Conservation (phyloP, 2,113 vertebrate species). For the Takifugu flavidus region DNA sequence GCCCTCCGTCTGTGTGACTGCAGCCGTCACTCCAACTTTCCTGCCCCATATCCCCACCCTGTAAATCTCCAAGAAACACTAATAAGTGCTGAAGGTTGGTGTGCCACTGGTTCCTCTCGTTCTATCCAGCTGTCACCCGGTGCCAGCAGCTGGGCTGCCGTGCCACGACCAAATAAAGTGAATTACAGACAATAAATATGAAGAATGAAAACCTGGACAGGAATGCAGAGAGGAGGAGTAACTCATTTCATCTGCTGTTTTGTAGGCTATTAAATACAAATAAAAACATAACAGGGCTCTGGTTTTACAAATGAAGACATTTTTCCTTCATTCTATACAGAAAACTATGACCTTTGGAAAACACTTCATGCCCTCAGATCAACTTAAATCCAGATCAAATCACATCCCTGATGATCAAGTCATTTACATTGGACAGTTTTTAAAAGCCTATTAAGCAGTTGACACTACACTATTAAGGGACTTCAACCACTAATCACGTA, state of each 20-base stretch:
- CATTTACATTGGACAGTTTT: no score
- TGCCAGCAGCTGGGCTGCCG: conserved; percentile 45
- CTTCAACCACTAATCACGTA: no score
- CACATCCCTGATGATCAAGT: no score
- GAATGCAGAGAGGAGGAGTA: conserved; percentile 21
- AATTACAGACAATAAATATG: conserved; percentile 21
- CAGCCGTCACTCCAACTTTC: conserved; percentile 18
- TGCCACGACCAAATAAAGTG: conserved; percentile 18
- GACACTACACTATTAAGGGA: no score
- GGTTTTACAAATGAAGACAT: conserved; percentile 23
- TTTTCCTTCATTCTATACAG: not conserved
- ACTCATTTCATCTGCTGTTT: conserved; percentile 41
- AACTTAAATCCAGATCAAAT: not conserved
- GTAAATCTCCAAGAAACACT: conserved; percentile 33
- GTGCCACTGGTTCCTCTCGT: conserved; percentile 40
- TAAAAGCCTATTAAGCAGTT: no score
- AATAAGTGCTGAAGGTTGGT: conserved; percentile 48
- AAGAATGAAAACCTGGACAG: conserved; percentile 36
- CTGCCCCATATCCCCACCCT: conserved; percentile 32
- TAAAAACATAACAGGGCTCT: conserved; percentile 22
- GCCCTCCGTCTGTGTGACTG: conserved; percentile 27
- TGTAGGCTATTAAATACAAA: conserved; percentile 45
- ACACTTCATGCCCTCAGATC: not conserved
- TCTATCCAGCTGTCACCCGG: conserved; percentile 29
- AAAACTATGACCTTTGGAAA: conserved; percentile 4